Evolutionary conservation across 2,113 vertebrate species (phyloP).

Genomic region (Cebus imitator): DNA sequence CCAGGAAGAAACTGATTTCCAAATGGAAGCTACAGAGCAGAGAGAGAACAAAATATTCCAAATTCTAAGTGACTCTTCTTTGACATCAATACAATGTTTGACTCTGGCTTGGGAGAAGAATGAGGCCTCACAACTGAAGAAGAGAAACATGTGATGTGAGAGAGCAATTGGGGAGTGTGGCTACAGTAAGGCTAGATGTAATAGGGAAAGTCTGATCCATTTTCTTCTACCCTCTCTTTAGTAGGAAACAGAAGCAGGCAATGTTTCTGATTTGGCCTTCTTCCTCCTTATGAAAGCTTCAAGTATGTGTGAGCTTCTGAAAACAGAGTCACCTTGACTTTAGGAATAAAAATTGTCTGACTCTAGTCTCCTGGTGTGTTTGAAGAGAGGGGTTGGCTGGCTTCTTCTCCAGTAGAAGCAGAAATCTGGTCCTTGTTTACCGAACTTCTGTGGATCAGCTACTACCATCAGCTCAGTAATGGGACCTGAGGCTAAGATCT

Average conservation of each 20-base stretch:
- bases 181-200: background rate
- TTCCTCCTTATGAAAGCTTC: background rate
- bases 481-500: background rate
- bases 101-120: background rate
- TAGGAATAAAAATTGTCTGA: constrained; percentile 1
- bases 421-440: constrained; percentile 28
- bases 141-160: background rate
- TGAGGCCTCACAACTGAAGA: background rate
- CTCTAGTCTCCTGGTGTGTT: background rate
- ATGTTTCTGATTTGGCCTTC: background rate
- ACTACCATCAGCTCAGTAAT: constrained; percentile 15
- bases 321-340: constrained; percentile 39
- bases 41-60: background rate
- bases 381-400: background rate
- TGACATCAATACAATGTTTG: background rate
- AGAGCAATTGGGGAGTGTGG: background rate
- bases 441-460: background rate
- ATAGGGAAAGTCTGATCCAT: background rate
- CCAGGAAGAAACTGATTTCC: constrained; percentile 20
- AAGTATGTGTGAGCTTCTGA: background rate
- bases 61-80: constrained; percentile 6
- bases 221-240: background rate
- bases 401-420: background rate
- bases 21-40: background rate
- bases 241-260: background rate